These are phyloP conservation scores for Dynastes tityus DNA, from an alignment of 2,888 invertebrate species.

Conservation along the genomic window DNA sequence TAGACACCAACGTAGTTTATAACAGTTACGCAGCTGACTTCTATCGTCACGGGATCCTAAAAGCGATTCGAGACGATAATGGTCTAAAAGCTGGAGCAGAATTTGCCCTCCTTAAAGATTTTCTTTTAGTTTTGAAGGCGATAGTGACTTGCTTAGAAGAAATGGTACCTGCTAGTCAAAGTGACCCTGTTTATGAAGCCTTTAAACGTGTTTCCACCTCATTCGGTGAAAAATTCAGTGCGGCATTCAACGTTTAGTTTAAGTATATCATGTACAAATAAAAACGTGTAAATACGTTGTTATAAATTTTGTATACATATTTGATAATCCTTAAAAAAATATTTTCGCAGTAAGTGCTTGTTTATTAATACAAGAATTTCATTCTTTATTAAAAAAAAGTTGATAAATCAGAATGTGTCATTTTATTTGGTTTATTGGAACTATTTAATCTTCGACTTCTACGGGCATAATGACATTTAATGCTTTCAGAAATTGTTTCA, in stretches of 20 bases:
- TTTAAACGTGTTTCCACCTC: background rate
- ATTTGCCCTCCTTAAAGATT: slow-evolving; percentile 51
- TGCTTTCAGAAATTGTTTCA: too few species aligned
- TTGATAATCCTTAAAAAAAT: background rate
- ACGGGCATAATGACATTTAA: too few species aligned
- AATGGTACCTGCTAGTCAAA: slow-evolving; percentile 47
- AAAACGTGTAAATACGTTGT: slow-evolving; percentile 1
- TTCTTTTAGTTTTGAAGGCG: slow-evolving; percentile 51
- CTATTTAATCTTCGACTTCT: too few species aligned
- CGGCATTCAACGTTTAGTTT: background rate
- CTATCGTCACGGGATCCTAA: slow-evolving; percentile 52
- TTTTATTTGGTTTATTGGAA: too few species aligned
- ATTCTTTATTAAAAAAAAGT: too few species aligned
- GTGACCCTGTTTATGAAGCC: slow-evolving; percentile 29
- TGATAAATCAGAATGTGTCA: too few species aligned
- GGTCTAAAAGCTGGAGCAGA: slow-evolving; percentile 51
- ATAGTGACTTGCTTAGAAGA: slow-evolving; percentile 52
- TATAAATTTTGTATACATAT: background rate
- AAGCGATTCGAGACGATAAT: slow-evolving; percentile 52
- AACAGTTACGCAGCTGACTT: slow-evolving; percentile 54
- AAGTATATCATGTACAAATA: background rate
- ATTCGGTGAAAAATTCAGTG: background rate
- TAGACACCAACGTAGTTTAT: slow-evolving; percentile 44
- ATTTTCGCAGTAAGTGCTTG: too few species aligned
- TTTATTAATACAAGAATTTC: too few species aligned